phyloP scores from a whole-genome alignment of 2,113 vertebrate species.

The Platichthys stellatus region DNA sequence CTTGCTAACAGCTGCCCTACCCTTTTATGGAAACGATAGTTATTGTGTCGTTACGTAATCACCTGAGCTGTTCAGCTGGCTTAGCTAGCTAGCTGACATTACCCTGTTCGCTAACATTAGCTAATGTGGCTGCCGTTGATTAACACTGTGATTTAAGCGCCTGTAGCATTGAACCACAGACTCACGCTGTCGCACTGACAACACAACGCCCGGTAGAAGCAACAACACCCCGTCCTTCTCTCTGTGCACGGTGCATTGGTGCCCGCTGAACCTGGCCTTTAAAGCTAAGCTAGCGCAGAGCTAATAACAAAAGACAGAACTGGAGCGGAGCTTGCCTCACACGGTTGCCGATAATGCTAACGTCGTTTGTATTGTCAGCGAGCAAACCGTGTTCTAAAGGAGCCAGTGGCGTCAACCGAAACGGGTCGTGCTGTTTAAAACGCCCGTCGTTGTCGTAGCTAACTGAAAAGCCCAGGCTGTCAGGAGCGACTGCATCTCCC shows the following conservation, averaged over 20 bases:
- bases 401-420: accelerated
- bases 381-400: neutral
- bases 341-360: neutral
- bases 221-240: neutral
- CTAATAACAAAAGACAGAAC: slow-evolving; percentile 78
- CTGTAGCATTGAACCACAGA: accelerated
- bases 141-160: neutral
- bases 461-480: neutral
- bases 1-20: slow-evolving; percentile 27
- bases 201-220: accelerated
- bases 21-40: slow-evolving; percentile 58
- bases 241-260: neutral
- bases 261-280: slow-evolving; percentile 13
- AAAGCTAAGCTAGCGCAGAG: slow-evolving; percentile 66
- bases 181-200: neutral
- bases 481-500: neutral
- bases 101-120: slow-evolving; percentile 32
- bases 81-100: slow-evolving; percentile 54
- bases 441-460: neutral
- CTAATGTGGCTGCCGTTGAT: neutral
- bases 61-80: slow-evolving; percentile 61
- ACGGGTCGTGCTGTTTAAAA: neutral
- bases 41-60: slow-evolving; percentile 75
- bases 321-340: slow-evolving; percentile 25
- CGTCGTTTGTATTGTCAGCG: slow-evolving; percentile 5